Conservation (phyloP, 1,140 invertebrate genomes). For the Campodea augens region DNA sequence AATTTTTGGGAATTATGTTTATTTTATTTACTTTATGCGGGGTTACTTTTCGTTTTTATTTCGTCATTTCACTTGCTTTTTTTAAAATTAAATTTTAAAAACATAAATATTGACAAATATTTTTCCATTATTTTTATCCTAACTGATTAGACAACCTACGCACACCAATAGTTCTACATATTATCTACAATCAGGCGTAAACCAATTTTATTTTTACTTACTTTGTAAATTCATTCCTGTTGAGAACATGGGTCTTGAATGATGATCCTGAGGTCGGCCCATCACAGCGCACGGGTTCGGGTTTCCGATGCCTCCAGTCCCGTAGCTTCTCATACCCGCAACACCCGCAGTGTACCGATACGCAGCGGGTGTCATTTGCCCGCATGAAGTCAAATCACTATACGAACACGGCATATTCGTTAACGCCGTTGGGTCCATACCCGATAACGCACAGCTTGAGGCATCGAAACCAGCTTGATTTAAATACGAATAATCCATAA, state of each 20-base stretch:
- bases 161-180: too few relatives aligned
- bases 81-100: too few relatives aligned
- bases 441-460: constrained; percentile 38
- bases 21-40: too few relatives aligned
- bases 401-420: constrained; percentile 54
- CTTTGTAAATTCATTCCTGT: constrained; percentile 41
- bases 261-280: constrained; percentile 20
- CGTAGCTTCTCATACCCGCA: constrained; percentile 22
- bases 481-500: constrained; percentile 50
- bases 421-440: constrained; percentile 36
- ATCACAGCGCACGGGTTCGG: constrained; percentile 18
- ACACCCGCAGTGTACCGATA: constrained; percentile 39
- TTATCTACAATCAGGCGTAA: too few relatives aligned
- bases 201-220: constrained; percentile 27
- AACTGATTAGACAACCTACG: too few relatives aligned
- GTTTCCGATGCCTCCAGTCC: constrained; percentile 23
- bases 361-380: constrained; percentile 55
- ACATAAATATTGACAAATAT: too few relatives aligned
- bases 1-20: too few relatives aligned
- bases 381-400: constrained; percentile 62
- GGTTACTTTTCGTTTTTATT: too few relatives aligned
- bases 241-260: constrained; percentile 30
- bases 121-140: too few relatives aligned
- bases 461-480: constrained; percentile 46
- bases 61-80: too few relatives aligned